A percentile compares a stretch with the other conserved stretches of the same genome.
These are phyloP conservation scores for Sardina pilchardus DNA, from an alignment of 2,113 vertebrate species.

Conservation along the genomic window DNA sequence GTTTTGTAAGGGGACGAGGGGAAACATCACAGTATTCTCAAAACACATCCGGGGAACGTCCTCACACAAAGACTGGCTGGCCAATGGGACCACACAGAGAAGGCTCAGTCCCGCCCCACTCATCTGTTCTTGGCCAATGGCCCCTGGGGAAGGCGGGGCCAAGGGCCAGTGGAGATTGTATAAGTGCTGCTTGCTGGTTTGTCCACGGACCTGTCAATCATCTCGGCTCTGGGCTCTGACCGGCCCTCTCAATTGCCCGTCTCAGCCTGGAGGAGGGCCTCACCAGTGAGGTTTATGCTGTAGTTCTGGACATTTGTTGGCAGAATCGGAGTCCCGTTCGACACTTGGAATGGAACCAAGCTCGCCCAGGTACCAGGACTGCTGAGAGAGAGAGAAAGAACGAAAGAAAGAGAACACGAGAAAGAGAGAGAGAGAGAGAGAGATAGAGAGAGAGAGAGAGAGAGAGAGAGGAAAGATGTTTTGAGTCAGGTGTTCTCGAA, in stretches of 20 bases:
- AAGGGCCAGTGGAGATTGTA: slow-evolving; percentile 54
- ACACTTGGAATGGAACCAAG: slow-evolving; percentile 99
- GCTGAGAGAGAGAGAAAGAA: slow-evolving; percentile 47
- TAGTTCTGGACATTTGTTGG: slow-evolving; percentile 99
- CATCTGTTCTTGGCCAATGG: slow-evolving; percentile 67
- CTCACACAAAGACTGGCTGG: slow-evolving; percentile 92
- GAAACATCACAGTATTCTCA: slow-evolving; percentile 97
- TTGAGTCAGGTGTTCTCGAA: neutral
- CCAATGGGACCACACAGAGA: slow-evolving; percentile 78
- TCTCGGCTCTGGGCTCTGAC: slow-evolving; percentile 57
- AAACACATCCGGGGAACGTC: slow-evolving; percentile 83
- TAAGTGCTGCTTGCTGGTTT: slow-evolving; percentile 76
- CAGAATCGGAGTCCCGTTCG: slow-evolving; percentile 98
- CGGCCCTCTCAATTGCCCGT: slow-evolving; percentile 90
- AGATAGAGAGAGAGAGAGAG: slow-evolving; percentile 35
- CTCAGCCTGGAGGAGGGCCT: slow-evolving; percentile 98
- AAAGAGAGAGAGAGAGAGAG: slow-evolving; percentile 17
- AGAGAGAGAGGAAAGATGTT: slow-evolving; percentile 15
- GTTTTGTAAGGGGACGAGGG: slow-evolving; percentile 65
- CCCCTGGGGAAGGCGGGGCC: slow-evolving; percentile 56
- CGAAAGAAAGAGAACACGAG: neutral
- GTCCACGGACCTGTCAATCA: slow-evolving; percentile 76
- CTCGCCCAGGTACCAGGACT: slow-evolving; percentile 99
- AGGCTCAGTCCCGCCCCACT: slow-evolving; percentile 81
- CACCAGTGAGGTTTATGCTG: slow-evolving; percentile 99